Conservation (phyloP, 2,888 invertebrate genomes). For the Urechis unicinctus region DNA sequence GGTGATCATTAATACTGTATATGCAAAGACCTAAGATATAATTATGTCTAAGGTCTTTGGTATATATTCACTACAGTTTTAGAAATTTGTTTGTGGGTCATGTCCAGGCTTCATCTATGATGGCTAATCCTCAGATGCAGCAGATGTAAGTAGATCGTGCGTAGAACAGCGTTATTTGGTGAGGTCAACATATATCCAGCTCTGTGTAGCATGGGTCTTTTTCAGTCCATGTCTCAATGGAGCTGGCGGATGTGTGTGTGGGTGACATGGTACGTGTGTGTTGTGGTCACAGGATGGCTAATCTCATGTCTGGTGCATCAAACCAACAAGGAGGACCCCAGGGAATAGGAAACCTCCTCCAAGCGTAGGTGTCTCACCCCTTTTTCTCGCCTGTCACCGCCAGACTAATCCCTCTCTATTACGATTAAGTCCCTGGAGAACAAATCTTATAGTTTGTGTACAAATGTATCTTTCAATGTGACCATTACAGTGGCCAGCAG, state of each 20-base stretch:
- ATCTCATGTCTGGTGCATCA: conserved; percentile 54
- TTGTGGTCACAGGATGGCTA: conserved; percentile 54
- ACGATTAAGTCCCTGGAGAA: not conserved
- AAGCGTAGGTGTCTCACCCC: conserved; percentile 1
- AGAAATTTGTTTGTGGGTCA: not conserved
- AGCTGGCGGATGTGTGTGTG: not conserved
- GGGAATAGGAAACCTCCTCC: not conserved
- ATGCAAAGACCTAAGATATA: too few species aligned
- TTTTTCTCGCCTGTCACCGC: too few species aligned
- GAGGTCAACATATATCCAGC: not conserved
- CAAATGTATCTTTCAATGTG: conserved; percentile 25
- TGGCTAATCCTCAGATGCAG: conserved; percentile 77
- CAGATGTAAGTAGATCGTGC: conserved; percentile 63
- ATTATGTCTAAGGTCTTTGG: too few species aligned
- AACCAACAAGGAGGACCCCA: not conserved
- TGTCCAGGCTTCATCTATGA: conserved; percentile 51
- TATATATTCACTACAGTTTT: not conserved
- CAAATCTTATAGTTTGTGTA: not conserved
- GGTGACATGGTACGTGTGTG: not conserved
- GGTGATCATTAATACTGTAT: too few species aligned
- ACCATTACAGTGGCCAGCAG: conserved; percentile 63
- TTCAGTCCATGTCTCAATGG: too few species aligned
- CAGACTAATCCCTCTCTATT: too few species aligned
- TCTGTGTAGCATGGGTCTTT: too few species aligned
- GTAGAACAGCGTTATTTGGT: conserved; percentile 1